phyloP scores from a whole-genome alignment of 2,888 invertebrate species.

The Drosophila kambysellisi region DNA sequence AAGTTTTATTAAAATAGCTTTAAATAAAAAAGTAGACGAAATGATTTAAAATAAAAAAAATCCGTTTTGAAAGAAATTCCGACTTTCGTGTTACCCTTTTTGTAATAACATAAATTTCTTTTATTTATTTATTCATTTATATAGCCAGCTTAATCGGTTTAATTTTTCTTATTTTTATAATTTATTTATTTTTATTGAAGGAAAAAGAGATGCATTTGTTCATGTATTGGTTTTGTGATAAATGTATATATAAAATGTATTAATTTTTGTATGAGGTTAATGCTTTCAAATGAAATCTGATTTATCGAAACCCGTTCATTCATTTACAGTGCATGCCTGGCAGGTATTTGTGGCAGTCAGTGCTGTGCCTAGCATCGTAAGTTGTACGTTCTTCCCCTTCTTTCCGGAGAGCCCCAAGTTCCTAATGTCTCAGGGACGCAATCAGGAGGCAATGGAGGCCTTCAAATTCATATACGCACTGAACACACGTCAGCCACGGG shows the following conservation, averaged over 20 bases:
- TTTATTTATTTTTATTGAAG: not conserved
- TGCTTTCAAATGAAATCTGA: not conserved
- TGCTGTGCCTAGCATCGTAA: constrained; percentile 70
- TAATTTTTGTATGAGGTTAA: not conserved
- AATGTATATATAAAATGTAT: not conserved
- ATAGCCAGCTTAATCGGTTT: too few species aligned
- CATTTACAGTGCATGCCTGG: constrained; percentile 72
- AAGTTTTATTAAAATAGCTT: not conserved
- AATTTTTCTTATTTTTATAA: too few species aligned
- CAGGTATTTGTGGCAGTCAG: constrained; percentile 73
- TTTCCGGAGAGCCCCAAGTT: constrained; percentile 84
- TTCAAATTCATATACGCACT: constrained; percentile 87
- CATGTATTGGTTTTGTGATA: not conserved
- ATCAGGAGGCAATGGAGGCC: constrained; percentile 78
- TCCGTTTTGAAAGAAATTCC: not conserved
- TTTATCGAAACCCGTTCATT: not conserved
- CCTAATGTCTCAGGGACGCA: constrained; percentile 81
- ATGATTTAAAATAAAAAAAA: not conserved
- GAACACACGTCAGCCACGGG: constrained; percentile 88
- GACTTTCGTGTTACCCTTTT: not conserved
- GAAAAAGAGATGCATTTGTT: not conserved
- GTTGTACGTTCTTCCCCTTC: constrained; percentile 57
- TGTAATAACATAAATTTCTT: not conserved
- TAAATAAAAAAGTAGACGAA: not conserved
- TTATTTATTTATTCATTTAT: not conserved